Percentiles rank a stretch among this genome's conserved stretches.
phyloP scores from a whole-genome alignment of 2,888 invertebrate genomes.

The Idaea dimidiata region DNA sequence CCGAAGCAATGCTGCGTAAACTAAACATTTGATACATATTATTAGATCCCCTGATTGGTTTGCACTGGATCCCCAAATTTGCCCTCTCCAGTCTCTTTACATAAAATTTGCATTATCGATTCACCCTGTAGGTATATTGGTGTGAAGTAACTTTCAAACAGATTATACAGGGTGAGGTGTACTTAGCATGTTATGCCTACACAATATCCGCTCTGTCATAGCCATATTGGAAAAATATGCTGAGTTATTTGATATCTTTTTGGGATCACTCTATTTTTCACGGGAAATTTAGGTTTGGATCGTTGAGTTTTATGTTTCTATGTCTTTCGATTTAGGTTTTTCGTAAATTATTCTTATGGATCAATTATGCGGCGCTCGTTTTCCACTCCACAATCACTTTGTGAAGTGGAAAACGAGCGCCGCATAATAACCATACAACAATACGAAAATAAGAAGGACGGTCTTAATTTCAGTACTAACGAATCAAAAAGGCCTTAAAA shows the following conservation, averaged over 20 bases:
- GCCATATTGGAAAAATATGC: conserved; percentile 14
- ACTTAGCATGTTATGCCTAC: conserved; percentile 17
- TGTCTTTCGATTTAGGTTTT: too few species aligned
- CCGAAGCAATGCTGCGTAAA: conserved; percentile 47
- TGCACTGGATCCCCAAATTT: conserved; percentile 53
- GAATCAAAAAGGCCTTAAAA: conserved; percentile 5
- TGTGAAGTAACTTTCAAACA: conserved; percentile 45
- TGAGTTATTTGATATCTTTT: conserved; percentile 9
- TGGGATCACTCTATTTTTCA: not conserved
- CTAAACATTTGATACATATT: conserved; percentile 69
- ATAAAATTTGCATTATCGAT: conserved; percentile 78
- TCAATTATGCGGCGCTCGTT: too few species aligned
- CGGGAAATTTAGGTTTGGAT: too few species aligned
- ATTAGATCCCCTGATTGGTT: conserved; percentile 62
- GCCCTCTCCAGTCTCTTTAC: conserved; percentile 67
- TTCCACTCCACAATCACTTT: too few species aligned
- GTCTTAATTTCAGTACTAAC: too few species aligned
- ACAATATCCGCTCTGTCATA: conserved; percentile 20
- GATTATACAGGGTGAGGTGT: conserved; percentile 26
- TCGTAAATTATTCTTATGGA: too few species aligned
- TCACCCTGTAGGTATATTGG: conserved; percentile 33
- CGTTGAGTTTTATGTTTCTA: too few species aligned
- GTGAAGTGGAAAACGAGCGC: too few species aligned
- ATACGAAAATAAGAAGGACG: too few species aligned
- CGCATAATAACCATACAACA: too few species aligned